Evolutionary conservation across 2,888 invertebrate genomes (phyloP).

Genomic region (Drosophila phalerata): DNA sequence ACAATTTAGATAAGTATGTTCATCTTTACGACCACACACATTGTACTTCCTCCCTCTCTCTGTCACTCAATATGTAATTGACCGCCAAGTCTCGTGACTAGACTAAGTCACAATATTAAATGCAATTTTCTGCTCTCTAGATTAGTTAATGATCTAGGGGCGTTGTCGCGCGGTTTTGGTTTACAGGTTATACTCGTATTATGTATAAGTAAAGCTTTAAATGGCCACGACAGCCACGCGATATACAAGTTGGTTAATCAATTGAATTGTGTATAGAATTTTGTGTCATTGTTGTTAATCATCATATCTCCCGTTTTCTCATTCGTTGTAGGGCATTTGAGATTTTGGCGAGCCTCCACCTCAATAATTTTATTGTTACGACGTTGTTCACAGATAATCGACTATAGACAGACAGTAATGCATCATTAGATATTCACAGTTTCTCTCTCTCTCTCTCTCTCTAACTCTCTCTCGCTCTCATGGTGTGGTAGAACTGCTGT

Average conservation of each 20-base stretch:
- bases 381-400: not conserved
- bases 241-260: not conserved
- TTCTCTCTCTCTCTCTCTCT: not conserved
- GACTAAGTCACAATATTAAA: slow-evolving; percentile 1
- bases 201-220: not conserved
- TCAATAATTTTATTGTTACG: slow-evolving; percentile 2
- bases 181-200: not conserved
- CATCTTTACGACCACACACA: not conserved
- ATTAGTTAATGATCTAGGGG: slow-evolving; percentile 1
- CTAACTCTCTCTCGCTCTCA: not conserved
- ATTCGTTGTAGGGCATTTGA: not conserved
- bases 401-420: not conserved
- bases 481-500: not conserved
- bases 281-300: not conserved
- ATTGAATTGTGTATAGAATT: not conserved
- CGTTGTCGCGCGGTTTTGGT: not conserved
- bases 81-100: not conserved
- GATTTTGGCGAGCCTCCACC: not conserved
- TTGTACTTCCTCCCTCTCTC: not conserved
- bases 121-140: not conserved
- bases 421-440: not conserved
- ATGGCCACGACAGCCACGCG: not conserved
- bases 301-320: not conserved
- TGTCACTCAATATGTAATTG: not conserved
- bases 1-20: not conserved